These are phyloP conservation scores for Falco rusticolus DNA, from an alignment of 2,797 vertebrate genomes.

Conservation along the genomic window DNA sequence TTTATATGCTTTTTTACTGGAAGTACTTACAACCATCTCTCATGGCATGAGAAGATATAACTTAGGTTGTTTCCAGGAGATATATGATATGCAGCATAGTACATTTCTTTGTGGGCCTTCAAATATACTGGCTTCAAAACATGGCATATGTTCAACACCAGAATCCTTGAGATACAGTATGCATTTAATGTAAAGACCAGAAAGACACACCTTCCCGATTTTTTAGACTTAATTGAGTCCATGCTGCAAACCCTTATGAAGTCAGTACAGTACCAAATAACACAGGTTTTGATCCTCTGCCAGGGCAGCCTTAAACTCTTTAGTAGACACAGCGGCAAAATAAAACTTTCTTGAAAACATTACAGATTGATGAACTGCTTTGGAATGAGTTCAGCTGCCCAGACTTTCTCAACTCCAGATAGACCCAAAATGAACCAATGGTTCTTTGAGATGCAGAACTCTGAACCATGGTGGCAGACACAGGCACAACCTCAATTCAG, in stretches of 20 bases:
- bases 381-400: conserved; percentile 66
- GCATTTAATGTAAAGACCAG: conserved; percentile 56
- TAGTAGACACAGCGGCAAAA: conserved; percentile 66
- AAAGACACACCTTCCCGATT: conserved; percentile 59
- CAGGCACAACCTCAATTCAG: neutral
- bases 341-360: conserved; percentile 78
- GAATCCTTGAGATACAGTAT: conserved; percentile 26
- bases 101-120: conserved; percentile 5
- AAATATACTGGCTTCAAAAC: conserved; percentile 48
- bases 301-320: conserved; percentile 65
- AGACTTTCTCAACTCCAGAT: conserved; percentile 59
- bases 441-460: conserved; percentile 35
- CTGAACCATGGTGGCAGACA: neutral
- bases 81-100: neutral
- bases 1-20: conserved; percentile 24
- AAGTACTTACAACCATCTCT: conserved; percentile 16
- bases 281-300: conserved; percentile 72
- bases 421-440: conserved; percentile 57
- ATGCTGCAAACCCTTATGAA: conserved; percentile 67
- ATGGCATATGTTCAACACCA: conserved; percentile 46
- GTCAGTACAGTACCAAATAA: conserved; percentile 55
- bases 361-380: conserved; percentile 73
- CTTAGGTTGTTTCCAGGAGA: conserved; percentile 30
- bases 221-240: conserved; percentile 68
- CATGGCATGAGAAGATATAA: neutral